Evolutionary conservation across 2,113 vertebrate species (phyloP), one percentile per base, ranked within the genome.

Genomic region (Cygnus buccinator): DNA sequence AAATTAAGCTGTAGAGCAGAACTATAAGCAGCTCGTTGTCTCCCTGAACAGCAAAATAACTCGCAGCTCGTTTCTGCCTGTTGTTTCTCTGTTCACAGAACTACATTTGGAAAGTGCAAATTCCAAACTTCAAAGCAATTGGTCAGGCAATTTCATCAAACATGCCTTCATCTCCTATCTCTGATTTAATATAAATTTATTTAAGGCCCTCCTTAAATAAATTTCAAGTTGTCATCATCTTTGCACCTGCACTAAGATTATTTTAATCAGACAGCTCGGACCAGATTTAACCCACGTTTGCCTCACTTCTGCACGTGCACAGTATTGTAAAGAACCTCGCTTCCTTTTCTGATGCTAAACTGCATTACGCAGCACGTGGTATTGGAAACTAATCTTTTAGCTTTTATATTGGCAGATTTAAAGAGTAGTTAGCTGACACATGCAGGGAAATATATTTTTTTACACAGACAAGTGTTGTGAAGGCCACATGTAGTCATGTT

Each of bases 1-100:
- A 94, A 95, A 73, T 35, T 81, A 89, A 97, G 95, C 87, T 94
- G 86, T 22, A 68, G 29, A 88, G 62, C 28, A 95, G 92, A 89
- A 73, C 70, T 89, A 92, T 87, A 91, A 97, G 96, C 68, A 96
- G 83, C 81, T 35, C 75, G 29, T 63, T 94, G 54, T 77, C 66
- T 96, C 63, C 77, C 41, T 1, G 11, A 93, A 76, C 59, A 90
- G 57, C 58, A 92, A 95, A 97, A 93, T n/a, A 96, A 95, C 74
- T 93, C 67, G 82, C 75, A 83, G 54, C 70, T 96, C 54, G 26
- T 81, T 90, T 67, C 84, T 52, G 33, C 59, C 68, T 78, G 9
- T 80, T 87, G 74, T 74, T 74, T 87, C 59, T 88, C 89, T 68
- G 75, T 46, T 33, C 91, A 44, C 10, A 16, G 43, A 12, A 61